Evolutionary conservation across 2,113 vertebrate species (phyloP).

Genomic region (Lagopus leucura): DNA sequence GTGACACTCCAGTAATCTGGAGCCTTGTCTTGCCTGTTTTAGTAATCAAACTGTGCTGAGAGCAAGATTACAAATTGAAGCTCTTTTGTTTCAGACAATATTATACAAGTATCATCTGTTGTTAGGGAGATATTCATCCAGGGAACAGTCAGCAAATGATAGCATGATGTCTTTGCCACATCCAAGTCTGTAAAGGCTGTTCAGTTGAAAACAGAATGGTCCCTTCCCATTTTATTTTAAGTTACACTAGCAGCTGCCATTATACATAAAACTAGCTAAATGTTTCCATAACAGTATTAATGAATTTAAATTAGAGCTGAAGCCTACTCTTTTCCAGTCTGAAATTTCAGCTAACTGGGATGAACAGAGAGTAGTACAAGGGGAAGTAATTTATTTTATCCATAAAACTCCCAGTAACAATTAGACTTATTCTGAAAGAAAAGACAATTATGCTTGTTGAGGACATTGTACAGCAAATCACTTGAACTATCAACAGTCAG

Average conservation of each 20-base stretch:
- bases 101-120: slow-evolving; percentile 51
- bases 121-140: slow-evolving; percentile 37
- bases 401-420: not conserved
- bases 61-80: slow-evolving; percentile 32
- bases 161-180: slow-evolving; percentile 29
- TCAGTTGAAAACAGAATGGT: slow-evolving; percentile 18
- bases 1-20: not conserved
- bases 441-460: not conserved
- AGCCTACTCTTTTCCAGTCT: not conserved
- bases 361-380: not conserved
- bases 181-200: not conserved
- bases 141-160: slow-evolving; percentile 32
- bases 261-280: slow-evolving; percentile 38
- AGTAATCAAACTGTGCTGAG: not conserved
- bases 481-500: not conserved
- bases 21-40: not conserved
- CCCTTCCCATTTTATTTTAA: slow-evolving; percentile 50
- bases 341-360: not conserved
- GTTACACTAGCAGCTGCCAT: slow-evolving; percentile 20
- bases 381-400: not conserved
- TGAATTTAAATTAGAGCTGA: slow-evolving; percentile 44
- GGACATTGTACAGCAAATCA: not conserved
- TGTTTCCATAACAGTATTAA: slow-evolving; percentile 47
- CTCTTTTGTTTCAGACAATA: slow-evolving; percentile 42
- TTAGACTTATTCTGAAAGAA: not conserved